phyloP scores from a whole-genome alignment of 2,797 vertebrate species.

The Kryptolebias ocellatus region DNA sequence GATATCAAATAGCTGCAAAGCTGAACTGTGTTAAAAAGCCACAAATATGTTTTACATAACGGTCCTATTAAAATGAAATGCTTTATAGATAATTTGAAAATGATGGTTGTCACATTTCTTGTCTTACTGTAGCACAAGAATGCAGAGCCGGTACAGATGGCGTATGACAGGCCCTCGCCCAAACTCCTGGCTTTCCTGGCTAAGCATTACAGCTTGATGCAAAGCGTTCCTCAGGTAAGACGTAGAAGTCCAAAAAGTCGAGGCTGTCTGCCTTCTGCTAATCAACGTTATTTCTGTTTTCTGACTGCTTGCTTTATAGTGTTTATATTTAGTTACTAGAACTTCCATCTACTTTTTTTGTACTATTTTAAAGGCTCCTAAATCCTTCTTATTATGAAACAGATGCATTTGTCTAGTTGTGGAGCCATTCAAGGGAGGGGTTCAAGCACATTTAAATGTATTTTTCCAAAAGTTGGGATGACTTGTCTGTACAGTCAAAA shows the following conservation, averaged over 20 bases:
- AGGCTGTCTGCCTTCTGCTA: background rate
- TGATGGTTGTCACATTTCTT: background rate
- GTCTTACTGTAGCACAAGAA: constrained; percentile 82
- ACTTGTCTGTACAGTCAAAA: too few relatives aligned
- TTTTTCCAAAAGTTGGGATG: too few relatives aligned
- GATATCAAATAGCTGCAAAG: too few relatives aligned
- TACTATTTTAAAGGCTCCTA: background rate
- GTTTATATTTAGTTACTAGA: background rate
- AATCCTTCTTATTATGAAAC: too few relatives aligned
- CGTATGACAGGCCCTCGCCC: constrained; percentile 90
- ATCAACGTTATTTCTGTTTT: background rate
- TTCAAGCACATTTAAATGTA: too few relatives aligned
- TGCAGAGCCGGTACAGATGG: constrained; percentile 86
- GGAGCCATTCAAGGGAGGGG: too few relatives aligned
- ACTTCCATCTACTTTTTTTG: background rate
- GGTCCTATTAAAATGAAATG: too few relatives aligned
- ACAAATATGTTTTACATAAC: too few relatives aligned
- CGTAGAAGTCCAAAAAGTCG: background rate
- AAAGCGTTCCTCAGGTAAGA: constrained; percentile 90
- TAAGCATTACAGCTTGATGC: constrained; percentile 86
- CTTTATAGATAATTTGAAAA: too few relatives aligned
- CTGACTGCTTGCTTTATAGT: background rate
- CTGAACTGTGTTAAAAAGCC: too few relatives aligned
- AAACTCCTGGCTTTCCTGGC: constrained; percentile 90
- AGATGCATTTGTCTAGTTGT: too few relatives aligned